These are phyloP conservation scores for Pygathrix nemaeus DNA, from an alignment of 2,113 vertebrate species.

Conservation along the genomic window DNA sequence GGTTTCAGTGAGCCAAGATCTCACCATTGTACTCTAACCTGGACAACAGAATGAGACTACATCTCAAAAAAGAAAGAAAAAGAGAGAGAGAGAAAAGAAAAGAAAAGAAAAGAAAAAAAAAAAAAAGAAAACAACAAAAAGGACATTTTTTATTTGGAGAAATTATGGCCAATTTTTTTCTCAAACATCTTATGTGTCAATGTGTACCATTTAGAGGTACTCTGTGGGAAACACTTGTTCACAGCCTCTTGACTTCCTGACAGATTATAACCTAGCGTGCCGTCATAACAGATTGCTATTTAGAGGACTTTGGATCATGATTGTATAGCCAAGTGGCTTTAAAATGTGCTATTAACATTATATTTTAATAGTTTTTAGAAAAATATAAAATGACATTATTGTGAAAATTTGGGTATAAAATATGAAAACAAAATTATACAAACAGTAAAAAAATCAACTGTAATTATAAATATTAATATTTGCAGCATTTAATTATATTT, in stretches of 20 bases:
- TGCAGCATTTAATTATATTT: background rate
- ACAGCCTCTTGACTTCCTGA: background rate
- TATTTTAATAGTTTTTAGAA: background rate
- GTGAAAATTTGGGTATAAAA: background rate
- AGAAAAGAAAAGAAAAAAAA: no score
- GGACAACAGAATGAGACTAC: no score
- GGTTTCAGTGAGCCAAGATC: no score
- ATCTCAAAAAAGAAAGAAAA: no score
- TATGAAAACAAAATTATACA: background rate
- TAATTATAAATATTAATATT: background rate
- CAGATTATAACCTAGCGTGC: background rate
- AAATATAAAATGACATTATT: background rate
- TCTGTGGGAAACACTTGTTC: background rate
- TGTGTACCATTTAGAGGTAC: background rate
- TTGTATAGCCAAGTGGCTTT: background rate
- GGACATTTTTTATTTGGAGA: background rate
- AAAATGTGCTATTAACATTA: background rate
- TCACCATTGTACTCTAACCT: no score
- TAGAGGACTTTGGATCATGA: background rate
- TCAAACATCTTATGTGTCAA: background rate
- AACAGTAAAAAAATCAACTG: background rate
- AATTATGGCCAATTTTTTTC: background rate
- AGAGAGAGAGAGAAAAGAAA: no score
- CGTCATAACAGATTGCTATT: background rate
- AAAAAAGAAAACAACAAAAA: background rate